phyloP scores from a whole-genome alignment of 2,888 invertebrate genomes.

The Diaperis boleti region DNA sequence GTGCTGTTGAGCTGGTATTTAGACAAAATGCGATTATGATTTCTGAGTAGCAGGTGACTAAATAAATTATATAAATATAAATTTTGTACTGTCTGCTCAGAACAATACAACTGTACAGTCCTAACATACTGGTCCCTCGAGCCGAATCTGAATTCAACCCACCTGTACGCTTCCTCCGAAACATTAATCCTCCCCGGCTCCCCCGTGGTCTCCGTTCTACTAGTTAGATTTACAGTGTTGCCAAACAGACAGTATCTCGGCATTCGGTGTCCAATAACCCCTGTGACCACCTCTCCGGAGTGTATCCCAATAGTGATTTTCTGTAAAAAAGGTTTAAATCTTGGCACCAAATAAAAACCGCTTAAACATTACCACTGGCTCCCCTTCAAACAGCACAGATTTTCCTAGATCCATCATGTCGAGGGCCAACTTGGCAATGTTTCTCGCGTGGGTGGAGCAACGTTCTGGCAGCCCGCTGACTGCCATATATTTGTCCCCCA shows the following conservation, averaged over 20 bases:
- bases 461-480: slow-evolving; percentile 95
- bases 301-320: slow-evolving; percentile 95
- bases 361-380: slow-evolving; percentile 90
- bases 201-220: slow-evolving; percentile 93
- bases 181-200: slow-evolving; percentile 90
- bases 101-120: too few species aligned
- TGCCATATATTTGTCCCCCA: slow-evolving; percentile 98
- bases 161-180: slow-evolving; percentile 93
- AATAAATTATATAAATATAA: too few species aligned
- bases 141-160: too few species aligned
- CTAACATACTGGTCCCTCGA: too few species aligned
- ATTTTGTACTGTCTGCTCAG: too few species aligned
- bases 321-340: slow-evolving; percentile 67
- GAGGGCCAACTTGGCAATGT: slow-evolving; percentile 89
- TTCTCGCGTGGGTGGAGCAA: slow-evolving; percentile 89
- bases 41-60: too few species aligned
- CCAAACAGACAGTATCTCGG: slow-evolving; percentile 94
- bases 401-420: slow-evolving; percentile 96
- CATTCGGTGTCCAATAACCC: slow-evolving; percentile 95
- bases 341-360: too few species aligned
- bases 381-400: slow-evolving; percentile 87
- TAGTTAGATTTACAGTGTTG: slow-evolving; percentile 94
- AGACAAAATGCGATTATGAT: too few species aligned
- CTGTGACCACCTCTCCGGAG: slow-evolving; percentile 94
- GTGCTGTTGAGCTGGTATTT: too few species aligned